A percentile compares a stretch with the other conserved stretches of the same genome.
These are phyloP conservation scores for Mythimna vitellina DNA, from an alignment of 2,888 invertebrate genomes.

Conservation along the genomic window DNA sequence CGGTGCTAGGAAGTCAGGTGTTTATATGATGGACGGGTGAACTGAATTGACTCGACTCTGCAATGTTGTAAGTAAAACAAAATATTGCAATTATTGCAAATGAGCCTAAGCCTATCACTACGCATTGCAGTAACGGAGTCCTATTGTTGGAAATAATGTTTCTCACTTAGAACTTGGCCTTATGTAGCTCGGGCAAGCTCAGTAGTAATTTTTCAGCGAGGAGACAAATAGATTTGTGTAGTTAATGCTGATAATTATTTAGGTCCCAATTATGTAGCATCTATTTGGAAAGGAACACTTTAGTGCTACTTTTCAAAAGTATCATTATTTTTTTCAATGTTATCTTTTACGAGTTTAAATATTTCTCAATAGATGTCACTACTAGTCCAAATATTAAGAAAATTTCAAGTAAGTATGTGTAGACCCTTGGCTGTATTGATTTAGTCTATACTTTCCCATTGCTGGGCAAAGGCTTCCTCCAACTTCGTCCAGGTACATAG, in stretches of 20 bases:
- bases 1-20: conserved; percentile 57
- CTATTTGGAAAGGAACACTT: no score
- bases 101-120: neutral
- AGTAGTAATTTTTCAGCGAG: neutral
- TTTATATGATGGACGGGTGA: conserved; percentile 55
- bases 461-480: no score
- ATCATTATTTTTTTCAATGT: conserved; percentile 1
- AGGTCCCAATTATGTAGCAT: no score
- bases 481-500: no score
- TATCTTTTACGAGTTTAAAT: conserved; percentile 59
- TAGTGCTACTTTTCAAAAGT: neutral
- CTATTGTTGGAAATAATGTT: neutral
- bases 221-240: neutral
- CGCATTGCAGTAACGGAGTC: neutral
- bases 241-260: neutral
- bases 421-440: no score
- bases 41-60: neutral
- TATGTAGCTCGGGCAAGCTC: neutral
- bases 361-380: conserved; percentile 77
- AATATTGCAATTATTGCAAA: neutral
- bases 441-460: no score
- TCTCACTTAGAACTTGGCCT: neutral
- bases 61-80: neutral
- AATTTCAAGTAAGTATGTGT: neutral
- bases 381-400: conserved; percentile 33